These are phyloP conservation scores for Camelus dromedarius DNA, from an alignment of 2,113 vertebrate genomes.

Conservation along the genomic window DNA sequence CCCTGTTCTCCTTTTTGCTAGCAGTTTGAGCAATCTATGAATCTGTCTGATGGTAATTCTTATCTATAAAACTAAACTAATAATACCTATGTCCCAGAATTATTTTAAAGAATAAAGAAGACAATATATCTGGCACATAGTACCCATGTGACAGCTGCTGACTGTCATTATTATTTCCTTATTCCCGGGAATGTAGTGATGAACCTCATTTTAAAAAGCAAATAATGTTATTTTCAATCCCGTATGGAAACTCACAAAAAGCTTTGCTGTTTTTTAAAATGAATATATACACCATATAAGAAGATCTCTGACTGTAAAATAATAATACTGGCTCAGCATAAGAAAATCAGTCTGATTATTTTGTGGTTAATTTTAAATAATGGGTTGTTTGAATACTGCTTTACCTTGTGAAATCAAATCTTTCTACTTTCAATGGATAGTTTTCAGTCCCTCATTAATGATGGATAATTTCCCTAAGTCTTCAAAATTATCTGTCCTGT, in stretches of 20 bases:
- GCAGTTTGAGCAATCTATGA: not conserved
- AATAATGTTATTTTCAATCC: not conserved
- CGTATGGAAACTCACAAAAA: not conserved
- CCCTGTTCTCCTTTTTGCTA: not conserved
- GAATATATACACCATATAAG: slow-evolving; percentile 8
- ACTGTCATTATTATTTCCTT: not conserved
- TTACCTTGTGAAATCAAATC: slow-evolving; percentile 40
- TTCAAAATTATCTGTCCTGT: slow-evolving; percentile 31
- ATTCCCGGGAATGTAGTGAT: not conserved
- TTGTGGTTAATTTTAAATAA: slow-evolving; percentile 54
- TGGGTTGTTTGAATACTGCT: not conserved
- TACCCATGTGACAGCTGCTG: not conserved
- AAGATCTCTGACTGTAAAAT: slow-evolving; percentile 20
- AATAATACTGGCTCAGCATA: not conserved
- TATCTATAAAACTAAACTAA: not conserved
- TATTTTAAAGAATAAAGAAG: slow-evolving; percentile 50
- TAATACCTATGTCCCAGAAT: not conserved
- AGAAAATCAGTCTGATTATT: slow-evolving; percentile 26
- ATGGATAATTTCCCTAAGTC: not conserved
- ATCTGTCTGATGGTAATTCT: not conserved
- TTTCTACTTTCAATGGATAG: slow-evolving; percentile 36
- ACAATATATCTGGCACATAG: not conserved
- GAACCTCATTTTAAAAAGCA: not conserved
- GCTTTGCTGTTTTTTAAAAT: not conserved
- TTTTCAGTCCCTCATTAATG: slow-evolving; percentile 24